Evolutionary conservation across 2,113 vertebrate species (phyloP).

Genomic region (Cebus imitator): DNA sequence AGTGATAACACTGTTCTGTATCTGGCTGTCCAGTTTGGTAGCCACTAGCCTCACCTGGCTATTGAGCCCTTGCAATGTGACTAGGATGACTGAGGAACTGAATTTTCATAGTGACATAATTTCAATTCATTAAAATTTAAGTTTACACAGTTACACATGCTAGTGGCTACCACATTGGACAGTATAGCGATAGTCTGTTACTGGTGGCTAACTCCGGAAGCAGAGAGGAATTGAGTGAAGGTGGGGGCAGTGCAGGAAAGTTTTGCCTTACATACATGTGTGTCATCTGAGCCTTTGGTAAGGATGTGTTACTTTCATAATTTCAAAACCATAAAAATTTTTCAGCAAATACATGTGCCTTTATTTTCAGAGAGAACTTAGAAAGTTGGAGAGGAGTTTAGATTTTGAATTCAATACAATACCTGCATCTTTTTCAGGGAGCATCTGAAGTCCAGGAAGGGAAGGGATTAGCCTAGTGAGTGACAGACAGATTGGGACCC

Average conservation of each 20-base stretch:
- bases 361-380: not conserved
- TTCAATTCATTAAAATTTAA: not conserved
- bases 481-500: not conserved
- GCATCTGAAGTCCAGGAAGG: not conserved
- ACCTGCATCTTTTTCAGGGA: not conserved
- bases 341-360: not conserved
- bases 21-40: not conserved
- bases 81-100: not conserved
- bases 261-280: not conserved
- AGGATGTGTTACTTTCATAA: not conserved
- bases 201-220: not conserved
- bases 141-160: not conserved
- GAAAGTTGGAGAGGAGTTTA: not conserved
- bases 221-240: not conserved
- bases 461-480: not conserved
- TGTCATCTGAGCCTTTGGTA: not conserved
- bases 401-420: not conserved
- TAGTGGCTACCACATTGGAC: not conserved
- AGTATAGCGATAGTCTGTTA: not conserved
- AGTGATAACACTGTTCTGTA: not conserved
- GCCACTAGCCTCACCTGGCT: not conserved
- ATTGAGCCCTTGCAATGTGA: not conserved
- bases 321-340: not conserved
- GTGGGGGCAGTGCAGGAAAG: not conserved
- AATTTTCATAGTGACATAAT: not conserved